Evolutionary conservation across 2,888 invertebrate species (phyloP).

Genomic region (Drosophila gaucha): DNA sequence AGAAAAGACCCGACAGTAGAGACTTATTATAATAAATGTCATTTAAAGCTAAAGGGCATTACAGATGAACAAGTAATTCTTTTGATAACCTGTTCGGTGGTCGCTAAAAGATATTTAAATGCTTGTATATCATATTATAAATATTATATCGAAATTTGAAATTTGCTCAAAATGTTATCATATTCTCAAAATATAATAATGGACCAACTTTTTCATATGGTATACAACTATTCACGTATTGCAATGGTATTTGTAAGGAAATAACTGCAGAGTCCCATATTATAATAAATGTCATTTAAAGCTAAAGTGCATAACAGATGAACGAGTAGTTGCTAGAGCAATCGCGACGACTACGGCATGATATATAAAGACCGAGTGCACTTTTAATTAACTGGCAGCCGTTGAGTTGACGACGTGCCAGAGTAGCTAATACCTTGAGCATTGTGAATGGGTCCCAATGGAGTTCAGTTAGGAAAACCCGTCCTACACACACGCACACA

Average conservation of each 20-base stretch:
- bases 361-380: slow-evolving; percentile 26
- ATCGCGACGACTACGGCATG: neutral
- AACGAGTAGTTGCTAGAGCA: no score
- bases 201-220: no score
- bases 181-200: no score
- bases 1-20: slow-evolving; percentile 2
- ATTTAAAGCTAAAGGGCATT: slow-evolving; percentile 4
- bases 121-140: no score
- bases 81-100: no score
- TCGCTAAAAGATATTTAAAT: no score
- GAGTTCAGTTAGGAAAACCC: neutral
- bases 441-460: slow-evolving; percentile 9
- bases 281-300: slow-evolving; percentile 18
- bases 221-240: no score
- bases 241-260: neutral
- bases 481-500: no score
- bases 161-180: no score
- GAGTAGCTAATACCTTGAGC: slow-evolving; percentile 41
- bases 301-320: neutral
- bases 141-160: no score
- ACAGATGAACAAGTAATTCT: no score
- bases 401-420: slow-evolving; percentile 14
- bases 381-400: slow-evolving; percentile 59
- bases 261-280: slow-evolving; percentile 7
- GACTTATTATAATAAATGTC: slow-evolving; percentile 18